Evolutionary conservation across 1,140 invertebrate species (phyloP), one percentile per base, ranked within the genome.

Genomic region (Drosophila parabipectinata): DNA sequence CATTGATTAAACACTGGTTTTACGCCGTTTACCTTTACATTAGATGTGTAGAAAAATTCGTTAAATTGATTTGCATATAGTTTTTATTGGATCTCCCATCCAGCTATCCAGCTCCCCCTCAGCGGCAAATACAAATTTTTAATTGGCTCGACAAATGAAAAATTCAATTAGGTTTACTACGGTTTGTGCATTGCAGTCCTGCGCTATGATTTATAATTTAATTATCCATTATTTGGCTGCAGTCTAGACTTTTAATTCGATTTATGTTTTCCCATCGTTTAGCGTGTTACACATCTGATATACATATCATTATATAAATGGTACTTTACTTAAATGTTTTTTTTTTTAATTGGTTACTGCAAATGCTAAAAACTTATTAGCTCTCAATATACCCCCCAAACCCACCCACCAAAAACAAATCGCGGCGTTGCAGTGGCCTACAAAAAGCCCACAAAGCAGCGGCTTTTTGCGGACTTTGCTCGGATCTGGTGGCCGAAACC

Each of bases 31-130:
- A 84, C 51, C 75, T 78, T 87, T 87, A 87, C 75, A 87, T 88
- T 87, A 79, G 76, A 79, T 87, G 83, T 87, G 83, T 87, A 87
- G 83, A 87, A 87, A 87, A 87, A 87, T 87, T 87, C 82, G 82
- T 82, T 87, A 88, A 88, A 88, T 87, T 88, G 82, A 87, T 88
- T 87, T 87, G 82, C 83, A 75, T 87, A 82, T 72, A 44, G 41
- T 44, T 14, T 41, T 72, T 69, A 52, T 57, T 69, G 44, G 34
- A 37, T 57, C 57, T 60, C 68, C 18, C 15, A 28, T 45, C 55
- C 41, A 44, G 30, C 63, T 21, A 28, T 45, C 55, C 41, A 44
- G 30, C 63, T 45, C 62, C 41, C 32, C 37, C 32, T 77, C 54
- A 72, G 74, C 83, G 78, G 78, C 82, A 87, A 87, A 72, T 75